A percentile compares a stretch with the other conserved stretches of the same genome.
Evolutionary conservation across 2,113 vertebrate species (phyloP).

Genomic region (Alces alces): DNA sequence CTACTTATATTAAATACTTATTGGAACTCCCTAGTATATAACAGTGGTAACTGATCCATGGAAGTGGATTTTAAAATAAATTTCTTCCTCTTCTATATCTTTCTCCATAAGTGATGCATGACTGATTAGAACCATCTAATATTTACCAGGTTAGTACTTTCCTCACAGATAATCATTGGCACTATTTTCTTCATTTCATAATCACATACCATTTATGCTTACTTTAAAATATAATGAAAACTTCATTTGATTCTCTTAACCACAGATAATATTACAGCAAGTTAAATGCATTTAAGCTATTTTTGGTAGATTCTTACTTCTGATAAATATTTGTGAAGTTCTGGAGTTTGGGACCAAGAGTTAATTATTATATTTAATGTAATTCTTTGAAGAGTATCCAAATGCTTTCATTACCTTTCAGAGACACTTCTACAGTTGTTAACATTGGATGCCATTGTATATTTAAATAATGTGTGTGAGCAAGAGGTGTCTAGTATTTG

Average conservation of each 20-base stretch:
- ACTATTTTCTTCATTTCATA: not conserved
- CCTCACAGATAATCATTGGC: not conserved
- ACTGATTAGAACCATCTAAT: not conserved
- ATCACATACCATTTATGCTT: not conserved
- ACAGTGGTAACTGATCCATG: not conserved
- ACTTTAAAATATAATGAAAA: not conserved
- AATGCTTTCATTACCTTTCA: conserved; percentile 1
- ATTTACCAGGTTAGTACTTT: not conserved
- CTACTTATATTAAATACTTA: not conserved
- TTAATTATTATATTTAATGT: not conserved
- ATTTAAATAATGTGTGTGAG: not conserved
- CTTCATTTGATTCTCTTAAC: not conserved
- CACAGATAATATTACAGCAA: not conserved
- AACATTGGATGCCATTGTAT: not conserved
- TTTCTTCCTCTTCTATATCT: not conserved
- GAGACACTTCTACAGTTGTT: not conserved
- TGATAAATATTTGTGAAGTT: conserved; percentile 32
- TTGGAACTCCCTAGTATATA: not conserved
- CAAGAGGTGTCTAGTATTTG: not conserved
- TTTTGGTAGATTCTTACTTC: not conserved
- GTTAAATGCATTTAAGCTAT: not conserved
- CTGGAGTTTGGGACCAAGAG: not conserved
- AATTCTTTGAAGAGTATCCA: conserved; percentile 31
- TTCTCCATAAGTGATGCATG: not conserved
- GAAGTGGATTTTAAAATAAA: not conserved